These are phyloP conservation scores for Bubalus kerabau DNA, from an alignment of 2,113 vertebrate genomes.

Conservation along the genomic window DNA sequence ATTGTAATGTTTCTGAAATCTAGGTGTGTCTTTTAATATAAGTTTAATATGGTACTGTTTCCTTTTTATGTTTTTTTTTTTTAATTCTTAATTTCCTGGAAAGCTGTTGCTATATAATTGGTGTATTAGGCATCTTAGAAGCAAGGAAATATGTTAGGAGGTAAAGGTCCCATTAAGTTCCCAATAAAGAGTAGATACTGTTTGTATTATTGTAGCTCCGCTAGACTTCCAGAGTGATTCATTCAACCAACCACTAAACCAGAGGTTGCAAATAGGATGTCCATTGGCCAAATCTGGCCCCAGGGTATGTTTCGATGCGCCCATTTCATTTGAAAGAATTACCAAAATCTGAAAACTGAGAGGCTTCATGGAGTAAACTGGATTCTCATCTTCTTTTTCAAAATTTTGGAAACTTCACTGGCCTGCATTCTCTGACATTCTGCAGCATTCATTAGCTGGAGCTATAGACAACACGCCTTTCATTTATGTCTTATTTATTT, in stretches of 20 bases:
- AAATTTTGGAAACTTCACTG: not conserved
- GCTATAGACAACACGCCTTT: not conserved
- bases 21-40: not conserved
- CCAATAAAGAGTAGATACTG: not conserved
- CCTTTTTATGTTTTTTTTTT: not conserved
- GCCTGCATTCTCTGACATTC: rapidly evolving
- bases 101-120: not conserved
- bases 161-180: not conserved
- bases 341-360: not conserved
- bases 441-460: too few relatives aligned
- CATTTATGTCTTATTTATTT: not conserved
- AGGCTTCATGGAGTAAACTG: not conserved
- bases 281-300: not conserved
- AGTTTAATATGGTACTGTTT: not conserved
- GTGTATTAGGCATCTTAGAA: not conserved
- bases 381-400: not conserved
- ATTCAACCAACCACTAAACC: not conserved
- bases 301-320: not conserved
- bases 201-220: not conserved
- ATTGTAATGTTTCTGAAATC: not conserved
- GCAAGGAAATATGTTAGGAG: not conserved
- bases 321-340: not conserved
- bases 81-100: not conserved
- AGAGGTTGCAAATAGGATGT: not conserved
- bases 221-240: not conserved